phyloP scores from a whole-genome alignment of 23 tunicate species.

The Aplidium turbinatum region DNA sequence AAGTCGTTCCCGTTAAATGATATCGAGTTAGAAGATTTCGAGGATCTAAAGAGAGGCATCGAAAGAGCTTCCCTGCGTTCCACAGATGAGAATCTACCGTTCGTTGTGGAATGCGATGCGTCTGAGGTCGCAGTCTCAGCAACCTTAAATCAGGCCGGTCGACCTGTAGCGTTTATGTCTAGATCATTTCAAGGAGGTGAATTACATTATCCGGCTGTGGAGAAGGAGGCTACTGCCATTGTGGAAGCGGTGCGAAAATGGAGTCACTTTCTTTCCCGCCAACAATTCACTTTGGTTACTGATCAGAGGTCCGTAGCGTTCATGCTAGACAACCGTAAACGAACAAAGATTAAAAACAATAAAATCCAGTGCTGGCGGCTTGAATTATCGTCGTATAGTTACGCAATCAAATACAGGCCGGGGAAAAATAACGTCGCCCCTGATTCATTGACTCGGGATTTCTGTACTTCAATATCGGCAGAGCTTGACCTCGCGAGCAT shows the following conservation, averaged over 20 bases:
- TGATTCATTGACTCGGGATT: constrained; percentile 13
- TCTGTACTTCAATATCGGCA: neutral
- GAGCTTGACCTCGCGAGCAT: neutral
- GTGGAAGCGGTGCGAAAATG: constrained; percentile 44
- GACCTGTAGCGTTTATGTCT: constrained; percentile 11
- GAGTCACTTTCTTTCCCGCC: neutral
- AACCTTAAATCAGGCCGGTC: constrained; percentile 9
- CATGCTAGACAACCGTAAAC: neutral
- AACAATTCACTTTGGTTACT: constrained; percentile 13
- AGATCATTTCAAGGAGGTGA: constrained; percentile 10
- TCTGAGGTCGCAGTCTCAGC: constrained; percentile 12
- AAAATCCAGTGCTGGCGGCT: constrained; percentile 1
- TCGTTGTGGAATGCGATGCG: constrained; percentile 6
- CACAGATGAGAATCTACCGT: constrained; percentile 17
- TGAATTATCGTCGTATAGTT: neutral
- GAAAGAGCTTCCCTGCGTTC: constrained; percentile 4
- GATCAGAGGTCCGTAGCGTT: constrained; percentile 18
- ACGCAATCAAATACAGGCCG: neutral
- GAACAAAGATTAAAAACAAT: neutral
- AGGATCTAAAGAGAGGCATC: neutral
- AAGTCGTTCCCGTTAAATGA: neutral
- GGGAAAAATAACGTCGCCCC: constrained; percentile 17
- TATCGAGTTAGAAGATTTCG: constrained; percentile 3
- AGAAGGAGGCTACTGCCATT: constrained; percentile 34
- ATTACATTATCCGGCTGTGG: constrained; percentile 10